Percentiles rank a stretch among this genome's conserved stretches.
These are phyloP conservation scores for Pinctada fucata DNA, from an alignment of 2,888 invertebrate species.

Conservation along the genomic window DNA sequence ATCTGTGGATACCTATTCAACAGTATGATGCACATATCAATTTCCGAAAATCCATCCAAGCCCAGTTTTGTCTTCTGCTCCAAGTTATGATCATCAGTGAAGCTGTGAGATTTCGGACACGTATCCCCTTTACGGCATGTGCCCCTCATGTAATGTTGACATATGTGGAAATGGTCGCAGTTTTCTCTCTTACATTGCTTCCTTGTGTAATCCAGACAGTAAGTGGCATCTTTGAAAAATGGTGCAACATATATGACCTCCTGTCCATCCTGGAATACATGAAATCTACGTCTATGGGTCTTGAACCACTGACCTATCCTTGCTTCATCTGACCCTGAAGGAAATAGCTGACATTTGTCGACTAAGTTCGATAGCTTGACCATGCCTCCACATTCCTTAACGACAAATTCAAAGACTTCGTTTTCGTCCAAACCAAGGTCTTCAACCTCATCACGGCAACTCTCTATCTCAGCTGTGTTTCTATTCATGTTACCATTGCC, in stretches of 20 bases:
- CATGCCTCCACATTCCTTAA: neutral
- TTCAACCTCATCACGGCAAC: neutral
- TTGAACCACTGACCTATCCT: conserved; percentile 7
- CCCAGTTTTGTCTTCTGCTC: neutral
- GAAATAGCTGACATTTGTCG: neutral
- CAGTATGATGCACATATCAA: neutral
- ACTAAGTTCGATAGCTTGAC: neutral
- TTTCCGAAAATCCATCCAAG: neutral
- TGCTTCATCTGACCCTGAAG: neutral
- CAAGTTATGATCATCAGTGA: neutral
- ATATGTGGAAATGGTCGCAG: conserved; percentile 10
- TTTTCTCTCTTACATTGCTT: neutral
- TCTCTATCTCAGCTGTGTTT: neutral
- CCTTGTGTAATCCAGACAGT: neutral
- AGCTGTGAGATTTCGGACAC: conserved; percentile 4
- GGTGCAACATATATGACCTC: conserved; percentile 9
- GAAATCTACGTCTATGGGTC: conserved; percentile 4
- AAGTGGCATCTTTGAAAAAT: conserved; percentile 2
- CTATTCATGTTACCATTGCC: no score
- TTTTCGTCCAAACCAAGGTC: conserved; percentile 2
- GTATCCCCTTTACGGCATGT: neutral
- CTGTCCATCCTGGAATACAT: neutral
- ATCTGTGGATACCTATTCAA: neutral
- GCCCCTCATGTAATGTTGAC: conserved; percentile 11
- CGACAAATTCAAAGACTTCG: conserved; percentile 4